These are phyloP conservation scores for Ashinkailepas kermadecensis DNA, from an alignment of 2,888 invertebrate genomes.

Conservation along the genomic window DNA sequence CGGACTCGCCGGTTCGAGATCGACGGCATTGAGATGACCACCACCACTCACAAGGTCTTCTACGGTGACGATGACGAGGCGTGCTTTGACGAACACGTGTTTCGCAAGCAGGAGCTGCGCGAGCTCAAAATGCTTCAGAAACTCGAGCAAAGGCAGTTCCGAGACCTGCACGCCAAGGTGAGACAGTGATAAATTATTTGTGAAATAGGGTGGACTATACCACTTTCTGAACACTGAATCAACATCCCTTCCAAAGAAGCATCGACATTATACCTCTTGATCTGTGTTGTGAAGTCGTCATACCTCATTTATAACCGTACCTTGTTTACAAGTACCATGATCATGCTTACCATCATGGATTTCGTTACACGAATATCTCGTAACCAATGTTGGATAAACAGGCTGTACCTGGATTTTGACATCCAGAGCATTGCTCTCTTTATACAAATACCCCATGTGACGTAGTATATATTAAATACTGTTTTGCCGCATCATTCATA, in stretches of 20 bases:
- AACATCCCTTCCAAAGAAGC: too few relatives aligned
- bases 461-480: too few relatives aligned
- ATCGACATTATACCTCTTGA: neutral
- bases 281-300: neutral
- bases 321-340: neutral
- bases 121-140: slow-evolving; percentile 97
- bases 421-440: too few relatives aligned
- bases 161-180: slow-evolving; percentile 84
- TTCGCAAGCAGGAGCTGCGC: slow-evolving; percentile 82
- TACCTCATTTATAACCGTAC: too few relatives aligned
- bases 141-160: slow-evolving; percentile 96
- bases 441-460: too few relatives aligned
- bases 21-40: slow-evolving; percentile 93
- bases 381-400: too few relatives aligned
- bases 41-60: slow-evolving; percentile 75
- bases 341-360: too few relatives aligned
- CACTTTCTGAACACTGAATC: too few relatives aligned
- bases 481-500: too few relatives aligned
- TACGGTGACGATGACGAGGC: slow-evolving; percentile 40
- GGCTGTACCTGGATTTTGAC: too few relatives aligned
- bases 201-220: too few relatives aligned
- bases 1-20: slow-evolving; percentile 95
- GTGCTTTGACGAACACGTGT: slow-evolving; percentile 37
- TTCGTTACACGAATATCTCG: neutral
- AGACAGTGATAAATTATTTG: neutral